Percentiles rank a stretch among this genome's conserved stretches.
Evolutionary conservation across 2,888 invertebrate species (phyloP).

Genomic region (Sycophila texana): DNA sequence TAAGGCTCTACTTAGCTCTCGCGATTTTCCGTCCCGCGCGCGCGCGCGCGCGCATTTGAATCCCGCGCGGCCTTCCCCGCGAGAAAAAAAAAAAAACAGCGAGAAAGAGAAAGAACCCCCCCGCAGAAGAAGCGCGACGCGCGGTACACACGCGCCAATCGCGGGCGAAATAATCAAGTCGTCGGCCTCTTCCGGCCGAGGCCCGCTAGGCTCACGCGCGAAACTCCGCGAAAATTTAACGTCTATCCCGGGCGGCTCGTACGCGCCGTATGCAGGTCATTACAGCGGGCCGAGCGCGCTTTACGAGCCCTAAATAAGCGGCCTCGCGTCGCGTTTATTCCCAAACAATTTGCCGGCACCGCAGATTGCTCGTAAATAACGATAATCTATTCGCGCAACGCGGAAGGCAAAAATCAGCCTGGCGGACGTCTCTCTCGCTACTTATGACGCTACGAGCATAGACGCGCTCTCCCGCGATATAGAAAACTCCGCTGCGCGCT

Average conservation of each 20-base stretch:
- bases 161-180: too few relatives aligned
- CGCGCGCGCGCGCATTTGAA: too few relatives aligned
- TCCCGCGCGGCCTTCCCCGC: too few relatives aligned
- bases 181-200: too few relatives aligned
- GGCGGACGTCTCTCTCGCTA: constrained; percentile 50
- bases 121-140: too few relatives aligned
- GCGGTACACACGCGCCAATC: too few relatives aligned
- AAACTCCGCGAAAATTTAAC: constrained; percentile 8
- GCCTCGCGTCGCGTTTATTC: constrained; percentile 63
- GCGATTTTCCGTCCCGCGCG: too few relatives aligned
- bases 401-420: constrained; percentile 73
- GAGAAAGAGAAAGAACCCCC: too few relatives aligned
- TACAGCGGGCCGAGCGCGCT: constrained; percentile 52
- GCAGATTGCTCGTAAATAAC: constrained; percentile 75
- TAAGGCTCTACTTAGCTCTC: too few relatives aligned
- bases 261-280: constrained; percentile 50
- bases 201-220: not conserved
- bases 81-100: too few relatives aligned
- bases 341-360: constrained; percentile 73
- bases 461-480: too few relatives aligned
- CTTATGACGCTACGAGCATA: not conserved
- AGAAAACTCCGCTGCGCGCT: constrained; percentile 17
- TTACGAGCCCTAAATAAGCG: constrained; percentile 75
- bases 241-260: not conserved
- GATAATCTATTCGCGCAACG: constrained; percentile 74